Evolutionary conservation across 2,888 invertebrate genomes (phyloP).

Genomic region (Ennomos erosarius): DNA sequence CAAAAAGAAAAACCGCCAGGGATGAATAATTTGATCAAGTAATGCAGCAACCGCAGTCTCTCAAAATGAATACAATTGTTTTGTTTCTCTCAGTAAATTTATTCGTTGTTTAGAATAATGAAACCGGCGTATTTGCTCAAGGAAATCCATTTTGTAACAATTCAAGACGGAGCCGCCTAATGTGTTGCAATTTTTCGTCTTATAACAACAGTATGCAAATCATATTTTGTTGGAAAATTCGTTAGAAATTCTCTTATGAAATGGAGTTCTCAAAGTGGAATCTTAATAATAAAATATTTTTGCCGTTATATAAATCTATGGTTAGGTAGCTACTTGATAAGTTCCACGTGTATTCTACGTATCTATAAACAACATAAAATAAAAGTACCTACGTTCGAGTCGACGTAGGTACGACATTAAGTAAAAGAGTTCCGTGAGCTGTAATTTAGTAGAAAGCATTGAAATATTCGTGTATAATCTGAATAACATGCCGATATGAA

Average conservation of each 20-base stretch:
- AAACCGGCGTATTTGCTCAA: conserved; percentile 76
- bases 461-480: conserved; percentile 85
- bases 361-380: conserved; percentile 22
- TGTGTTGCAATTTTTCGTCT: conserved; percentile 77
- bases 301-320: conserved; percentile 20
- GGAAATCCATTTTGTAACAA: conserved; percentile 80
- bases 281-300: conserved; percentile 26
- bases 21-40: conserved; percentile 79
- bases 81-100: conserved; percentile 80
- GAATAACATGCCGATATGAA: conserved; percentile 85
- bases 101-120: conserved; percentile 83
- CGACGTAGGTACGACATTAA: conserved; percentile 71
- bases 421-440: conserved; percentile 81
- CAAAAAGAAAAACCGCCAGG: conserved; percentile 56
- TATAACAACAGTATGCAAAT: conserved; percentile 71
- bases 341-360: conserved; percentile 11
- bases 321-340: conserved; percentile 10
- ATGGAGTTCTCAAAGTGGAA: conserved; percentile 29
- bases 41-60: conserved; percentile 76
- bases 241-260: conserved; percentile 31
- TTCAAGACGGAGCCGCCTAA: conserved; percentile 75
- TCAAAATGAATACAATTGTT: conserved; percentile 82
- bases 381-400: conserved; percentile 53
- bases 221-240: conserved; percentile 44
- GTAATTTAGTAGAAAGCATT: conserved; percentile 85